These are phyloP conservation scores for Campylomormyrus tamandua DNA, from an alignment of 2,113 vertebrate species.

Conservation along the genomic window DNA sequence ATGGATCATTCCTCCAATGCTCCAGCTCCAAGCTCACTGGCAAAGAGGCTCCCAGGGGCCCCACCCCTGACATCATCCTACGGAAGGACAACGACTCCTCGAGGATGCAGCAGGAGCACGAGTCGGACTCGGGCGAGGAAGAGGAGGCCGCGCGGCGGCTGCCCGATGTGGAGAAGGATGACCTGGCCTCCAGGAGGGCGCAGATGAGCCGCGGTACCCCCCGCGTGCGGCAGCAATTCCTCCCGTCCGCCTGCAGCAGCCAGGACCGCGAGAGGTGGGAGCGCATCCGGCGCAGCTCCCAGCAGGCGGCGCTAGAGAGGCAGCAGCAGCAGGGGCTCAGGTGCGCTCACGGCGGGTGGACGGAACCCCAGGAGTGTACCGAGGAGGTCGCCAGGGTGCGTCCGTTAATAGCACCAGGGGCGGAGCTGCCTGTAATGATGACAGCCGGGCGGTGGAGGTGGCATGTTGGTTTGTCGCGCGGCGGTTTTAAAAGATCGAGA, in stretches of 20 bases:
- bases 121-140: slow-evolving; percentile 66
- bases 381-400: background rate
- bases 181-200: slow-evolving; percentile 77
- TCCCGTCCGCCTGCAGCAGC: slow-evolving; percentile 61
- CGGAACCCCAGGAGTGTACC: background rate
- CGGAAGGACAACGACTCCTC: slow-evolving; percentile 75
- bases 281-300: slow-evolving; percentile 59
- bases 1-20: slow-evolving; percentile 20
- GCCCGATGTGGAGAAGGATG: slow-evolving; percentile 84
- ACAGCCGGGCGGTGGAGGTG: background rate
- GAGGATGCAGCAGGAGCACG: slow-evolving; percentile 52
- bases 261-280: slow-evolving; percentile 68
- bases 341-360: slow-evolving; percentile 29
- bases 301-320: slow-evolving; percentile 55
- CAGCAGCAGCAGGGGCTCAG: slow-evolving; percentile 38
- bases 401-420: background rate
- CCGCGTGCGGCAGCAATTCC: slow-evolving; percentile 63
- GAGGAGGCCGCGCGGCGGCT: slow-evolving; percentile 52
- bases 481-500: background rate
- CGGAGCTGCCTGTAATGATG: background rate
- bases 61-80: slow-evolving; percentile 70
- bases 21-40: slow-evolving; percentile 48
- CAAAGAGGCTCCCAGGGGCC: slow-evolving; percentile 48
- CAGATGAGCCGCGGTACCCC: slow-evolving; percentile 63
- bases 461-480: background rate